Conservation (phyloP, 2,888 invertebrate genomes). For the Sphinx pinastri region DNA sequence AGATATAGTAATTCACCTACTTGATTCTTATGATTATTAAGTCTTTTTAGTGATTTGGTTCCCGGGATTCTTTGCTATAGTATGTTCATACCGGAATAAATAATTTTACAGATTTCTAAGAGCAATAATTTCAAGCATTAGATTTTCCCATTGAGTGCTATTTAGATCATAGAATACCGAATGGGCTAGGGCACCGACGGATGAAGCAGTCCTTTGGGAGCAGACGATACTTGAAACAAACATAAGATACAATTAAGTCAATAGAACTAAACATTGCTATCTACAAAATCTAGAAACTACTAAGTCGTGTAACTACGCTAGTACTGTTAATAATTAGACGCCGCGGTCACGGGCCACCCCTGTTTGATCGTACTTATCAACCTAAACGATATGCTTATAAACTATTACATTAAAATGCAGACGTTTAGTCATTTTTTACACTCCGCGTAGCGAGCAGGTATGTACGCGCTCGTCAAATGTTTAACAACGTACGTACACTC, state of each 20-base stretch:
- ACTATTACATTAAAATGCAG: conserved; percentile 19
- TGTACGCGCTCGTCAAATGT: neutral
- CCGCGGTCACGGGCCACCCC: conserved; percentile 7
- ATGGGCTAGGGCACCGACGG: no score
- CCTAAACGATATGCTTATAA: conserved; percentile 21
- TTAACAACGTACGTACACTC: conserved; percentile 10
- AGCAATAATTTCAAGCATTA: no score
- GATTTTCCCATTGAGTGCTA: no score
- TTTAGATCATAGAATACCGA: no score
- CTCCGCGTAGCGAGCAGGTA: neutral
- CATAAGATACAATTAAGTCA: neutral
- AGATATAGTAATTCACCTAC: no score
- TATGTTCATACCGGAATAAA: no score
- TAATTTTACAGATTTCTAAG: no score
- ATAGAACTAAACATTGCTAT: neutral
- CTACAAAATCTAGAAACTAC: conserved; percentile 13
- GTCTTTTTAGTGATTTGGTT: no score
- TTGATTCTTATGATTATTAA: no score
- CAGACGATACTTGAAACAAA: neutral
- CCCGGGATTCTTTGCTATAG: no score
- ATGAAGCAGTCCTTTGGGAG: neutral
- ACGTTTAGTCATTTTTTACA: neutral
- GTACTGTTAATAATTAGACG: conserved; percentile 6
- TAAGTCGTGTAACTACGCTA: neutral
- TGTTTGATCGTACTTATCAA: conserved; percentile 13